phyloP scores from a whole-genome alignment of 2,888 invertebrate species.

The Coremacera marginata region DNA sequence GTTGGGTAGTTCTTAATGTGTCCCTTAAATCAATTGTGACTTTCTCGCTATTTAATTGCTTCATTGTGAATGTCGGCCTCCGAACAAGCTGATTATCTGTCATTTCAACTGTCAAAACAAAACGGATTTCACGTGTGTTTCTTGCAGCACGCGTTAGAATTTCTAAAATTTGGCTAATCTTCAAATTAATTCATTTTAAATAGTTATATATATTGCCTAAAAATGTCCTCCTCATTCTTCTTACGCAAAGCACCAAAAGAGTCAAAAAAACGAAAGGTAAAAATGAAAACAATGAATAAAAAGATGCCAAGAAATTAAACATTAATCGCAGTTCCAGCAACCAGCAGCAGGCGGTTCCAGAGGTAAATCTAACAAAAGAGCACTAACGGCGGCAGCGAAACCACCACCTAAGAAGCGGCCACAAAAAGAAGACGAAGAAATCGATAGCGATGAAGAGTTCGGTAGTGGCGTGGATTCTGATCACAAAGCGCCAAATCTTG shows the following conservation, averaged over 20 bases:
- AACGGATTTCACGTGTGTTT: constrained; percentile 47
- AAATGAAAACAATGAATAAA: not conserved
- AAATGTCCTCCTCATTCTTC: constrained; percentile 73
- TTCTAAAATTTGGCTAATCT: not conserved
- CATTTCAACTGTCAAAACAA: constrained; percentile 45
- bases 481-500: constrained; percentile 46
- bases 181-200: not conserved
- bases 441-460: constrained; percentile 76
- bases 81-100: not conserved
- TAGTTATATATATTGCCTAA: not conserved
- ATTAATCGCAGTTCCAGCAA: constrained; percentile 19
- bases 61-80: not conserved
- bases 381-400: constrained; percentile 47
- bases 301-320: too few species aligned
- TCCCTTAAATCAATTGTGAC: too few species aligned
- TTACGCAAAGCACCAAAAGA: constrained; percentile 73
- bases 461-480: constrained; percentile 71
- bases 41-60: too few species aligned
- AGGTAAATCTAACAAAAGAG: constrained; percentile 46
- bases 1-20: too few species aligned
- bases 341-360: constrained; percentile 42
- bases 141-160: not conserved
- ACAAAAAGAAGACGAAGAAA: constrained; percentile 73
- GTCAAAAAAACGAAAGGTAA: constrained; percentile 72
- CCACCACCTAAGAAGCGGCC: constrained; percentile 65